These are phyloP conservation scores for Leptoclinus maculatus DNA, from an alignment of 2,797 vertebrate species.

Conservation along the genomic window DNA sequence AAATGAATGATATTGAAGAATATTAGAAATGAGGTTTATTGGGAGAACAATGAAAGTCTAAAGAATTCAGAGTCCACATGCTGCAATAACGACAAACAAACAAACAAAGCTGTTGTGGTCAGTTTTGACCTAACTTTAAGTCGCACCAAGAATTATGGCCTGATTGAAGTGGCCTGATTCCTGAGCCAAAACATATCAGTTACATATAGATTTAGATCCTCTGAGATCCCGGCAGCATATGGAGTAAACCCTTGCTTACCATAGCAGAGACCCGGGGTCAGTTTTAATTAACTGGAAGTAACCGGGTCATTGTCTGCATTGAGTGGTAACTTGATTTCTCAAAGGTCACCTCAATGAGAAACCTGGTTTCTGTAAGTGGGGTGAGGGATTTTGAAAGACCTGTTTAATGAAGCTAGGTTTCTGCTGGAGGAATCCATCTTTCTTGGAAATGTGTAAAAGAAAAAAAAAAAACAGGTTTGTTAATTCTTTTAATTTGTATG, in stretches of 20 bases:
- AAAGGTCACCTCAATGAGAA: not conserved
- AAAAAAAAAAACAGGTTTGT: not conserved
- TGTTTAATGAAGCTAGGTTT: not conserved
- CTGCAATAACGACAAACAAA: not conserved
- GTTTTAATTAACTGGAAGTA: slow-evolving; percentile 2
- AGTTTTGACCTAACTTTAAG: no score
- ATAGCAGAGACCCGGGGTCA: not conserved
- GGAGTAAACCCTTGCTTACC: not conserved
- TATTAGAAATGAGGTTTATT: not conserved
- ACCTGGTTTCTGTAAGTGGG: not conserved
- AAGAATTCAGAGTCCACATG: not conserved
- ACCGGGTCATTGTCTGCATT: not conserved
- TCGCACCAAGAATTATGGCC: not conserved
- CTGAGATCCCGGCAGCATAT: not conserved
- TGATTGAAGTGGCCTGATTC: not conserved
- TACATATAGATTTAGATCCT: slow-evolving; percentile 8
- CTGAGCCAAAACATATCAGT: slow-evolving; percentile 15
- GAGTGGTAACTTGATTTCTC: not conserved
- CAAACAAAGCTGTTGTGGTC: no score
- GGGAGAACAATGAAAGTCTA: not conserved
- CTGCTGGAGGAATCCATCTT: not conserved
- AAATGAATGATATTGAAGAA: not conserved
- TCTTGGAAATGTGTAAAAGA: not conserved
- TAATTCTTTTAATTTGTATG: not conserved
- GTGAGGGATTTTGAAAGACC: not conserved